Conservation (phyloP, 2,797 vertebrate genomes). For the Cossypha niveicapilla region DNA sequence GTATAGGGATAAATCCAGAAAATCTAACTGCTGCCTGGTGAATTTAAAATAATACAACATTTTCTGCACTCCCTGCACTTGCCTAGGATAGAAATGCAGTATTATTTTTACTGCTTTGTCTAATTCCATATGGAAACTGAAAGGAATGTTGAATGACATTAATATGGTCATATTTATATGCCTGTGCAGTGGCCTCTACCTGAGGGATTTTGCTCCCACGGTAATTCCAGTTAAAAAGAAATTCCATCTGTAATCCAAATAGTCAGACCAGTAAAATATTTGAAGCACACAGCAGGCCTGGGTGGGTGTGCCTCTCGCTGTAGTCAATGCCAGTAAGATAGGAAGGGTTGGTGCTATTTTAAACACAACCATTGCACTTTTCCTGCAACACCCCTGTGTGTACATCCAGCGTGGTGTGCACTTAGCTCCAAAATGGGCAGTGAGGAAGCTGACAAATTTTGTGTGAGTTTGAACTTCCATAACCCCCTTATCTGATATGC, state of each 20-base stretch:
- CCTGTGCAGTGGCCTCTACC: not conserved
- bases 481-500: not conserved
- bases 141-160: not conserved
- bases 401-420: not conserved
- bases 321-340: not conserved
- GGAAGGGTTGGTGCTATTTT: constrained; percentile 15
- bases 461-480: not conserved
- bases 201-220: not conserved
- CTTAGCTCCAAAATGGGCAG: not conserved
- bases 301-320: not conserved
- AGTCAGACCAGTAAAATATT: not conserved
- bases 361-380: constrained; percentile 5
- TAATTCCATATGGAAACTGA: not conserved
- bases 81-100: not conserved
- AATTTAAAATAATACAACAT: not conserved
- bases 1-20: not conserved
- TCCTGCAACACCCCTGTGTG: not conserved
- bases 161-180: not conserved
- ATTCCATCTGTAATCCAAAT: not conserved
- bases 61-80: not conserved
- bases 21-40: not conserved
- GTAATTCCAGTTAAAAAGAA: not conserved
- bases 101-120: not conserved
- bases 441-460: not conserved
- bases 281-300: not conserved